These are phyloP conservation scores for Pelecanoides urinatrix DNA, from an alignment of 2,113 vertebrate species.

Conservation along the genomic window DNA sequence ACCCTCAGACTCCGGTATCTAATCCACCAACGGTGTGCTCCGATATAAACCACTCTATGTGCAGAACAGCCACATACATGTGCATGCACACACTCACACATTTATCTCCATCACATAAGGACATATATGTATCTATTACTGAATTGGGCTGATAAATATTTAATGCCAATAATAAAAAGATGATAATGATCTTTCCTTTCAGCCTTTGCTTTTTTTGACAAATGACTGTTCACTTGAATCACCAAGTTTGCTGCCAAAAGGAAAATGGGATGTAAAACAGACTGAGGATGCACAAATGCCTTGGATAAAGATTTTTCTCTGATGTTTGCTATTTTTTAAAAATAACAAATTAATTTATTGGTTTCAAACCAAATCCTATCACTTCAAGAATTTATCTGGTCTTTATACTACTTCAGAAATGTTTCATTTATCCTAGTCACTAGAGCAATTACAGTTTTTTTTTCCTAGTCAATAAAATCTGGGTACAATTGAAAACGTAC, in stretches of 20 bases:
- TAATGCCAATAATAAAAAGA: not conserved
- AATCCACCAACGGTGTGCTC: not conserved
- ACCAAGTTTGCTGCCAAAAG: not conserved
- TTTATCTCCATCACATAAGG: not conserved
- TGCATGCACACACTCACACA: not conserved
- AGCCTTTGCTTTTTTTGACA: not conserved
- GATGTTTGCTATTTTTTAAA: not conserved
- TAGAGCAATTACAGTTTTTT: not conserved
- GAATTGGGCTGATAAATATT: not conserved
- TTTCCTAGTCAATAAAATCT: not conserved
- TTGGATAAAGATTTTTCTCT: not conserved
- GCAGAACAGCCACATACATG: not conserved
- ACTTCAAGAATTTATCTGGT: not conserved
- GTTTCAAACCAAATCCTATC: not conserved
- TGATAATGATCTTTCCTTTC: not conserved
- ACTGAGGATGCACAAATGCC: not conserved
- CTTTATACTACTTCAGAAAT: not conserved
- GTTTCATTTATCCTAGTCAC: conserved; percentile 8
- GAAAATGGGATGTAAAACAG: not conserved
- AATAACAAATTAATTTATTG: conserved; percentile 4
- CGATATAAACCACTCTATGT: not conserved
- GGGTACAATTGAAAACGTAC: not conserved
- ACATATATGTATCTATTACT: not conserved
- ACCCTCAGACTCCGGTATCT: not conserved
- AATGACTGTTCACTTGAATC: not conserved